These are phyloP conservation scores for Tiliqua scincoides DNA, from an alignment of 2,113 vertebrate species.

Conservation along the genomic window DNA sequence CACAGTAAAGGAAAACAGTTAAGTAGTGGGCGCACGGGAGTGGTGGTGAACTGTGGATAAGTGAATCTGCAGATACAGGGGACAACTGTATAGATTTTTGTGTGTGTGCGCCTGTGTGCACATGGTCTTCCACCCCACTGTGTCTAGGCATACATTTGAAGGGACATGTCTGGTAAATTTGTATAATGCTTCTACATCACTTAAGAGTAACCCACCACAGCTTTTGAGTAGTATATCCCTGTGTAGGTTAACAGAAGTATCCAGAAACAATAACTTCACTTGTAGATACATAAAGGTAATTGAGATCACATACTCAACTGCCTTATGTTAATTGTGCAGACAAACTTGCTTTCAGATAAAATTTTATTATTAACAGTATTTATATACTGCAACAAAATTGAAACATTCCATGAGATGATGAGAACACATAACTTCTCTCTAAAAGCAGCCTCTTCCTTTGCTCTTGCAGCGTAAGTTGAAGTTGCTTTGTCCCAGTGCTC, in stretches of 20 bases:
- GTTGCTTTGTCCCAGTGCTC: not conserved
- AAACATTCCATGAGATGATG: not conserved
- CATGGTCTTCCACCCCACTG: not conserved
- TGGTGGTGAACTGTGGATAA: no score
- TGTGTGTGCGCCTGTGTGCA: no score
- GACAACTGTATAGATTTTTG: not conserved
- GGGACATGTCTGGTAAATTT: not conserved
- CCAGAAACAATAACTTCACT: not conserved
- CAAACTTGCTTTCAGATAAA: not conserved
- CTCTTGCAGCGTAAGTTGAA: not conserved
- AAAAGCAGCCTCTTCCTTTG: not conserved
- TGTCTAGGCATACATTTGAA: not conserved
- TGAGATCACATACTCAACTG: no score
- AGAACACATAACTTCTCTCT: not conserved
- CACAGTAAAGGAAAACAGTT: no score
- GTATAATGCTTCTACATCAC: not conserved
- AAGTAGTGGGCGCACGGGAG: no score
- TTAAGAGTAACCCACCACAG: not conserved
- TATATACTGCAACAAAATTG: no score
- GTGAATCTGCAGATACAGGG: not conserved
- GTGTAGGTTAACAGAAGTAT: not conserved
- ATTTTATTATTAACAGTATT: no score
- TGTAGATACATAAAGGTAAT: no score
- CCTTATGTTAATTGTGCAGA: no score
- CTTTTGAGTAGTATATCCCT: not conserved